These are phyloP conservation scores for Thamnophis elegans DNA, from an alignment of 2,797 vertebrate species.

Conservation along the genomic window DNA sequence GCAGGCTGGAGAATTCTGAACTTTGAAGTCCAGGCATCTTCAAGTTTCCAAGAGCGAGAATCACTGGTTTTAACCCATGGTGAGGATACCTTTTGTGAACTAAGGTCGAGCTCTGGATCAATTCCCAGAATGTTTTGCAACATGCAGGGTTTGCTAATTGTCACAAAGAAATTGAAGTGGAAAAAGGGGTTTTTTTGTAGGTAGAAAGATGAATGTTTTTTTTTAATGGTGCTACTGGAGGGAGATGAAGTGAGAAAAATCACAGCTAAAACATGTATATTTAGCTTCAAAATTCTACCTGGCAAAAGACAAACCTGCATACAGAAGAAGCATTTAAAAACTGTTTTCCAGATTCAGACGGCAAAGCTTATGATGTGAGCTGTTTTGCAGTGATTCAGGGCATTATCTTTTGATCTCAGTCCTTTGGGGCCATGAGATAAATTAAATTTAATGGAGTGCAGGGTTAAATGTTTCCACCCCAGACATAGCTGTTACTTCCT, in stretches of 20 bases:
- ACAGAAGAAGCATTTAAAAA: background rate
- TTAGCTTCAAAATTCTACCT: background rate
- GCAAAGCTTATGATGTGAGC: background rate
- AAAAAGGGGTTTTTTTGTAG: no score
- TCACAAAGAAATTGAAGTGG: background rate
- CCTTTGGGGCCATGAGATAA: conserved; percentile 5
- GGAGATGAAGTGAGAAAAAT: background rate
- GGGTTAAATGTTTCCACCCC: conserved; percentile 1
- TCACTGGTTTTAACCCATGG: background rate
- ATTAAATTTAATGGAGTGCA: conserved; percentile 9
- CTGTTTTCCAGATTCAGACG: background rate
- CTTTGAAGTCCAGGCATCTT: no score
- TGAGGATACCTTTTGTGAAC: background rate
- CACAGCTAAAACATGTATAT: background rate
- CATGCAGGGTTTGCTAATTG: background rate
- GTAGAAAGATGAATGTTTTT: background rate
- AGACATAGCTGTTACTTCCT: background rate
- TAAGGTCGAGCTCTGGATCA: background rate
- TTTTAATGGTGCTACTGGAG: background rate
- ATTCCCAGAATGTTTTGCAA: background rate
- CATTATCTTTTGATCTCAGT: background rate
- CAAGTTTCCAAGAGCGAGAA: no score
- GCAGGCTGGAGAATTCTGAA: no score
- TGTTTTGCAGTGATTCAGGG: background rate
- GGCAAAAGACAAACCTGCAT: background rate